Base-by-base conservation (phyloP, 2,113 vertebrate genomes). In the Rhinogobius similis region DNA sequence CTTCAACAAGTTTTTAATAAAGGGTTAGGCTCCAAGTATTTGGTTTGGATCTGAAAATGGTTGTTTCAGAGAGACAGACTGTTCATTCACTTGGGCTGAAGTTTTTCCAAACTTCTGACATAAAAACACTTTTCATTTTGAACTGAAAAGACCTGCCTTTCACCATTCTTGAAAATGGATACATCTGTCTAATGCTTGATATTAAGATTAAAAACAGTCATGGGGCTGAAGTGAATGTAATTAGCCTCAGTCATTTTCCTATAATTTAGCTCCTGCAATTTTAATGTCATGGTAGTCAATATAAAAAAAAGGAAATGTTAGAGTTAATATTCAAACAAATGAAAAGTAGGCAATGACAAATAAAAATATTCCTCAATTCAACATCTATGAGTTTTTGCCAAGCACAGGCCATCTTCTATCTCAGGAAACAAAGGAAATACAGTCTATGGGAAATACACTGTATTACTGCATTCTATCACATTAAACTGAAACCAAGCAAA, bases 21-120 rank as follows among this genome's bases (percentile, higher is more conserved):
- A 61, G 32, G 29, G 29, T 61, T 61, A 1, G 10, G 18, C 58
- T 38, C 29, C 29, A n/a, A 61, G 14, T 36, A 7, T 61, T 61
- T 61, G 58, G 58, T 36, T 61, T 61, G 26, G 55, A 58, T 18
- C 36, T 36, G 58, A 61, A 38, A n/a, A 38, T 20, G 58, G 58
- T 21, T 29, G 58, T 9, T 32, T 36, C 58, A n/a, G 58, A 38
- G 18, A 55, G 52, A 26, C 52, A 14, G 23, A 8, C 21, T 24
- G 12, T 53, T 53, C 21, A 55, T 55, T 55, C 24, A 55, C 23
- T 61, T 36, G 58, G 27, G 16, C 29, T 61, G 20, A 27, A 11
- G 29, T 21, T 11, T 58, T 61, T 61, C 58, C 58, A 36, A 38
- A 61, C 58, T 14, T 55, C 14, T 58, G 55, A 58, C 55, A 58